phyloP scores from a whole-genome alignment of 2,797 vertebrate species.

The Catostomus latipinnis region DNA sequence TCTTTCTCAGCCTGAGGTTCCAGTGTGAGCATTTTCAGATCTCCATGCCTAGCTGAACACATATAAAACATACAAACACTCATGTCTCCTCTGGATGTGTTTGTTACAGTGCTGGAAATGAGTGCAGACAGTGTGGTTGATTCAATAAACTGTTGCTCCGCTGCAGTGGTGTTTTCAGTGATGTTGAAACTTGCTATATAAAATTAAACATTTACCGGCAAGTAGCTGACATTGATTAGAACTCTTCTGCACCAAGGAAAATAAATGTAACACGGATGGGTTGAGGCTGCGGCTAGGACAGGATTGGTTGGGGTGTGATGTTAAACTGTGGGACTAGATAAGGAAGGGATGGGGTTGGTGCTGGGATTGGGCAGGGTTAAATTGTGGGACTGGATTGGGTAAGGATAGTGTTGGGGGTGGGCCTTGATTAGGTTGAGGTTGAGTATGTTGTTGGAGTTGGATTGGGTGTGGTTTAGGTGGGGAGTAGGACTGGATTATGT shows the following conservation, averaged over 20 bases:
- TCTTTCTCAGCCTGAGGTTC: neutral
- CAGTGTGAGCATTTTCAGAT: neutral
- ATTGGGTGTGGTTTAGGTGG: neutral
- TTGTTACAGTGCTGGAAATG: slow-evolving; percentile 18
- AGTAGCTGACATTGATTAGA: neutral
- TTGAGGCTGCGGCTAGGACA: no score
- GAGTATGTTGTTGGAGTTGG: neutral
- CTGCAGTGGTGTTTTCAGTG: slow-evolving; percentile 6
- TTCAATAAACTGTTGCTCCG: slow-evolving; percentile 20
- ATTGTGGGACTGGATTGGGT: neutral
- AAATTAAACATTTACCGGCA: neutral
- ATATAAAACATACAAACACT: neutral
- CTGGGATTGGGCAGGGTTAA: neutral
- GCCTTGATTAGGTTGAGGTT: neutral
- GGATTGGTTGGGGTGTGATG: neutral
- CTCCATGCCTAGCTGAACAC: neutral
- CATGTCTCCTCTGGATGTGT: slow-evolving; percentile 6
- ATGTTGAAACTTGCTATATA: slow-evolving; percentile 15
- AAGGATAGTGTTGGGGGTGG: neutral
- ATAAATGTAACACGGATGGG: neutral
- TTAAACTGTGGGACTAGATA: no score
- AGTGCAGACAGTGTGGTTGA: slow-evolving; percentile 25
- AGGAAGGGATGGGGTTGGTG: no score
- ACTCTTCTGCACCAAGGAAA: neutral
- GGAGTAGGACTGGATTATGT: neutral